Evolutionary conservation across 2,113 vertebrate genomes (phyloP).

Genomic region (Cacatua alba): DNA sequence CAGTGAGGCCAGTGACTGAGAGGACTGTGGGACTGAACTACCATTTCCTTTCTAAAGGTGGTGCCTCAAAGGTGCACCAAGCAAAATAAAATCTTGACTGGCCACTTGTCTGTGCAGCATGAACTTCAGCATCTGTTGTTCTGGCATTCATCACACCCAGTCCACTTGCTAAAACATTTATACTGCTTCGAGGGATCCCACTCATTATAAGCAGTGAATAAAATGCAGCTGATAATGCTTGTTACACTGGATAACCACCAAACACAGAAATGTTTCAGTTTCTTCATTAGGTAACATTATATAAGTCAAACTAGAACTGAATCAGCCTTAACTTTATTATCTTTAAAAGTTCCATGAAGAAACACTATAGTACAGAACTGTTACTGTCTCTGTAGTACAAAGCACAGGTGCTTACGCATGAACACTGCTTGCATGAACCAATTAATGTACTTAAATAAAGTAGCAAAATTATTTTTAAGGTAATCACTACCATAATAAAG

Average conservation of each 20-base stretch:
- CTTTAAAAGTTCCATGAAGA: background rate
- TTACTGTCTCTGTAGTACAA: background rate
- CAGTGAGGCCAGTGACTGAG: background rate
- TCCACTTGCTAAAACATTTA: background rate
- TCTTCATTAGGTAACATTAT: background rate
- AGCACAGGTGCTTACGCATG: background rate
- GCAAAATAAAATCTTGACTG: background rate
- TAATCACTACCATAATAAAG: background rate
- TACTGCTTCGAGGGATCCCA: background rate
- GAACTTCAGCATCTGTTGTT: background rate
- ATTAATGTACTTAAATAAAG: background rate
- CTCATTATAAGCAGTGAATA: background rate
- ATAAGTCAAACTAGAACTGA: background rate
- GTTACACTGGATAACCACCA: background rate
- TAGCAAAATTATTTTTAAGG: background rate
- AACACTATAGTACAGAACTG: background rate
- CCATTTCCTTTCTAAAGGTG: background rate
- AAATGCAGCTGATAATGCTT: background rate
- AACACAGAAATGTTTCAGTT: background rate
- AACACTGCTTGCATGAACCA: background rate
- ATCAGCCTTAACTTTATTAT: background rate
- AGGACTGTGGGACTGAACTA: background rate
- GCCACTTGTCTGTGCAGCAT: background rate
- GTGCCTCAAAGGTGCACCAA: background rate
- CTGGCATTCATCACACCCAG: background rate